These are phyloP conservation scores for Mormyrops attenuatus DNA, from an alignment of 2,797 vertebrate genomes.

Conservation along the genomic window DNA sequence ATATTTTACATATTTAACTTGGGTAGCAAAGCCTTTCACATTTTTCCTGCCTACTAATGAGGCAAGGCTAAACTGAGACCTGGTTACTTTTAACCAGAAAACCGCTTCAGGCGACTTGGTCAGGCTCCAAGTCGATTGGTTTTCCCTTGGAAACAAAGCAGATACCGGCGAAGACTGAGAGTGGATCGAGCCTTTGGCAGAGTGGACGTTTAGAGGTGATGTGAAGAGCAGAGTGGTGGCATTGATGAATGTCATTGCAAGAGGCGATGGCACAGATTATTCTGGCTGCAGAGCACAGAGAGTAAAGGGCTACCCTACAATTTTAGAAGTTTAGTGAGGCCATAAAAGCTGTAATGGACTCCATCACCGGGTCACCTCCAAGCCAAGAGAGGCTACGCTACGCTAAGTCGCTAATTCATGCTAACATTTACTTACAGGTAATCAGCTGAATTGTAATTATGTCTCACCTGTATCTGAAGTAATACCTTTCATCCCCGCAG, in stretches of 20 bases:
- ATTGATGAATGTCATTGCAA: neutral
- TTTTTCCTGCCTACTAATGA: neutral
- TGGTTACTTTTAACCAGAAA: neutral
- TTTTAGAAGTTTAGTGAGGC: neutral
- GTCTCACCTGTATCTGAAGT: neutral
- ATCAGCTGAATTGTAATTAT: neutral
- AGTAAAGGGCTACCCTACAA: neutral
- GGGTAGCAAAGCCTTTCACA: neutral
- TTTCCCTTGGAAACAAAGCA: neutral
- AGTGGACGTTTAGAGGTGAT: neutral
- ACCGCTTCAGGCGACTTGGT: neutral
- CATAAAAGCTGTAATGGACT: neutral
- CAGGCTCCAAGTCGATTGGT: neutral
- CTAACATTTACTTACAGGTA: neutral
- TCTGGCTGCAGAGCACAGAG: neutral
- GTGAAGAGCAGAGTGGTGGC: neutral
- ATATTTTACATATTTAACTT: neutral
- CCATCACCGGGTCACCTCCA: neutral
- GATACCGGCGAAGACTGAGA: neutral
- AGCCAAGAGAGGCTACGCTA: neutral
- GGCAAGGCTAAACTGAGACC: neutral
- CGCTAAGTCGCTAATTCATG: neutral
- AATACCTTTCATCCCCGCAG: neutral
- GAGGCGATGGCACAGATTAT: neutral
- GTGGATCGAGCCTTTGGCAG: neutral